Evolutionary conservation across 2,888 invertebrate genomes (phyloP), one percentile per base, ranked within the genome.

Genomic region (Coenonympha arcania): DNA sequence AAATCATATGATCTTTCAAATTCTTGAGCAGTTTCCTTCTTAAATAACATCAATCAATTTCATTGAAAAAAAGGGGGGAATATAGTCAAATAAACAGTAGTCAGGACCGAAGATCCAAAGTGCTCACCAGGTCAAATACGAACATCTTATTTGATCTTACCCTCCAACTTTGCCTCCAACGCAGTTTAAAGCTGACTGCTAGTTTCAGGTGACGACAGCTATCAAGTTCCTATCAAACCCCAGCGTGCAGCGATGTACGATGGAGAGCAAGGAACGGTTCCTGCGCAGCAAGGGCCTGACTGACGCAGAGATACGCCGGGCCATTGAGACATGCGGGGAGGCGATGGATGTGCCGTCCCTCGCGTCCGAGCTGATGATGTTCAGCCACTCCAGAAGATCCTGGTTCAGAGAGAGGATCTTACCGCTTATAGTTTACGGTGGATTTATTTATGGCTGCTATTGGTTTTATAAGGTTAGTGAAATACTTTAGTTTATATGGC

Each of bases 211-310:
- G 54, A 89, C 90, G 61, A 95, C 95, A 9, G 95, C 95, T 4
- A 90, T 95, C 2, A 94, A 93, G 67, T 96, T 96, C 83, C 82
- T 96, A 44, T 90, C 92, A 73, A 95, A 95, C 81, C 92, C 93
- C n/a, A 94, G 92, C 73, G 94, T 96, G 2, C 89, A 90, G 44
- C 86, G 89, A 59, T 94, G 93, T 63, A 91, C 95, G 0, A 69
- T 93, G 46, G 88, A 90, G 49, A 93, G 94, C 72, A 95, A 94
- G 66, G 92, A 93, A 70, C 89, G 91, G 56, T 95, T 95, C 76
- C 87, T 95, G 1, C 88, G 90, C 58, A 89, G 89, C 65, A 94
- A 95, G 76, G 95, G 95, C 37, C 81, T 95, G 0, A 90, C 92
- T 0, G 91, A 93, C 41, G 81, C 88, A 1, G 95, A 95, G 77